A percentile compares a stretch with the other conserved stretches of the same genome.
These are phyloP conservation scores for Marronus borbonicus DNA, from an alignment of 2,888 invertebrate genomes.

Conservation along the genomic window DNA sequence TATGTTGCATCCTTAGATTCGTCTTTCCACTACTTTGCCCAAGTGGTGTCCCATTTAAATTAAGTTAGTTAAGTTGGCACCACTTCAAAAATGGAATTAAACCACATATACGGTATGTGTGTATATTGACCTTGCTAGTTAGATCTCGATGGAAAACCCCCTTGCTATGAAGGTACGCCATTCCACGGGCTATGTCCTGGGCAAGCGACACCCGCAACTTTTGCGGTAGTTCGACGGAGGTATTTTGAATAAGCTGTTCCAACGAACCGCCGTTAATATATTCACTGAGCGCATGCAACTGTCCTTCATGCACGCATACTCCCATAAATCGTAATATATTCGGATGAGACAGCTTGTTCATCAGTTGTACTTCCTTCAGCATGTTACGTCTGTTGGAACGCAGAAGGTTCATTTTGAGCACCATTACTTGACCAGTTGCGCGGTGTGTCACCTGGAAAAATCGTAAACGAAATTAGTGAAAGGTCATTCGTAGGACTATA, in stretches of 20 bases:
- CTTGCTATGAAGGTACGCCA: constrained; percentile 93
- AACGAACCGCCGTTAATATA: constrained; percentile 96
- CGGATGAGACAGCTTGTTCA: constrained; percentile 95
- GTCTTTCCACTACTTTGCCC: too few species aligned
- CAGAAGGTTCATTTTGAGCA: constrained; percentile 96
- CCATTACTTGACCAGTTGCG: constrained; percentile 95
- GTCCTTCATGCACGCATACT: constrained; percentile 96
- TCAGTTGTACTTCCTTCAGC: constrained; percentile 96
- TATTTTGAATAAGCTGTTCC: constrained; percentile 89
- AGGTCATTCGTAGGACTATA: too few species aligned
- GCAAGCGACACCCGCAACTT: constrained; percentile 86
- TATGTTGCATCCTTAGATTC: too few species aligned
- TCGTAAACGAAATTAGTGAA: too few species aligned
- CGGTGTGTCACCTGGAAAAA: constrained; percentile 90
- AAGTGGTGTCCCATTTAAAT: too few species aligned
- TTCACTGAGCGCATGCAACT: constrained; percentile 95
- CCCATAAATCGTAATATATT: constrained; percentile 97
- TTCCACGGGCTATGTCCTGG: constrained; percentile 90
- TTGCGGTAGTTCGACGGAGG: constrained; percentile 83
- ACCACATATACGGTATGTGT: too few species aligned
- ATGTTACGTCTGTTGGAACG: constrained; percentile 95
- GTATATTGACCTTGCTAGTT: constrained; percentile 86
- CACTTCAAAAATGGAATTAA: too few species aligned
- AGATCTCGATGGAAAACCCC: constrained; percentile 96
- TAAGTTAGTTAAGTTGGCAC: neutral